A percentile compares a stretch with the other conserved stretches of the same genome.
Conservation (phyloP, 2,888 invertebrate genomes). For the Ectemnius continuus region DNA sequence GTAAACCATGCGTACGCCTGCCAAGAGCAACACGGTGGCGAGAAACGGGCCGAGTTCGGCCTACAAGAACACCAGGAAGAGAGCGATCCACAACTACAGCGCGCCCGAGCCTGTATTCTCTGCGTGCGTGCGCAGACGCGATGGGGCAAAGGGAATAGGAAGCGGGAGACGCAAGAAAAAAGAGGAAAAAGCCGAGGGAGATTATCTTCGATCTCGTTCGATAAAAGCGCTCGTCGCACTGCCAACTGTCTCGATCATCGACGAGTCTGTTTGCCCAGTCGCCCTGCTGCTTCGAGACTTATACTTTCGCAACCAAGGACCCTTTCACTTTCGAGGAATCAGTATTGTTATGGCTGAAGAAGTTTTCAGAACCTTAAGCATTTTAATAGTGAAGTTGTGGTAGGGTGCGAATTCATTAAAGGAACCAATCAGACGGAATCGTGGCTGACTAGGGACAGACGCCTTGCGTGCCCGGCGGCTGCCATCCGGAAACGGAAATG, state of each 20-base stretch:
- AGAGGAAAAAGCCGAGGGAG: slow-evolving; percentile 29
- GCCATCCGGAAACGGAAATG: slow-evolving; percentile 57
- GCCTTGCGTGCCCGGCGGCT: not conserved
- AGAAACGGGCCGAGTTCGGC: slow-evolving; percentile 36
- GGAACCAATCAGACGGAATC: not conserved
- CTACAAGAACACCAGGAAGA: not conserved
- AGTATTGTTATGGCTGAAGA: too few relatives aligned
- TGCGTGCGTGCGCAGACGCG: slow-evolving; percentile 1
- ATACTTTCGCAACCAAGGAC: too few relatives aligned
- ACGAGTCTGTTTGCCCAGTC: slow-evolving; percentile 29
- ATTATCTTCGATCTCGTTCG: slow-evolving; percentile 53
- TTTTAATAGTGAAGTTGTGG: not conserved
- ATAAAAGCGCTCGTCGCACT: slow-evolving; percentile 31
- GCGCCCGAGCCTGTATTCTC: not conserved
- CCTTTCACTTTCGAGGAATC: not conserved
- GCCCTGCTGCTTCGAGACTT: not conserved
- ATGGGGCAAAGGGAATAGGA: slow-evolving; percentile 14
- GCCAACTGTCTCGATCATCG: slow-evolving; percentile 37
- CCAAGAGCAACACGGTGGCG: slow-evolving; percentile 62
- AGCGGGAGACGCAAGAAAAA: slow-evolving; percentile 2
- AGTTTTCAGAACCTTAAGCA: not conserved
- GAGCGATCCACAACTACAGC: not conserved
- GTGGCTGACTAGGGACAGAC: not conserved
- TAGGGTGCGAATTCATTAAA: not conserved
- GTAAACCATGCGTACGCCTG: slow-evolving; percentile 64